These are phyloP conservation scores for Dissostichus mawsoni DNA, from an alignment of 2,113 vertebrate species.

Conservation along the genomic window DNA sequence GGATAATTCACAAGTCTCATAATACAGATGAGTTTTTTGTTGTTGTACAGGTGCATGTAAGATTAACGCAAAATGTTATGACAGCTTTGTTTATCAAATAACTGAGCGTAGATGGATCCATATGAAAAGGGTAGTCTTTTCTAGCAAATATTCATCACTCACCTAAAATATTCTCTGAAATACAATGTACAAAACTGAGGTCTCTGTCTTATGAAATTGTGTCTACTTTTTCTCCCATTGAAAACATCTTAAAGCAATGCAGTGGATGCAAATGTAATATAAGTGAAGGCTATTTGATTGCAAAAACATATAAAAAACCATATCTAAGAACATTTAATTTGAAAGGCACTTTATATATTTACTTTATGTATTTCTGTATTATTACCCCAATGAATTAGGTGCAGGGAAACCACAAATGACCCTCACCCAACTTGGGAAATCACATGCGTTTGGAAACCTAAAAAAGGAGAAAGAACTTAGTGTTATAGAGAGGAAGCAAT, in stretches of 20 bases:
- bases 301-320: background rate
- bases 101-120: background rate
- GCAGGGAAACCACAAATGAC: conserved; percentile 3
- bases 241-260: background rate
- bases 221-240: background rate
- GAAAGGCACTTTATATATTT: background rate
- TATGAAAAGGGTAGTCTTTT: conserved; percentile 10
- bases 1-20: conserved; percentile 27
- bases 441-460: conserved; percentile 32
- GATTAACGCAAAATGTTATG: conserved; percentile 25
- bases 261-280: background rate
- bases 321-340: background rate
- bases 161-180: conserved; percentile 2
- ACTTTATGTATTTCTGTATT: conserved; percentile 7
- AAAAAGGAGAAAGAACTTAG: background rate
- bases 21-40: conserved; percentile 20
- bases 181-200: background rate
- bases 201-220: background rate
- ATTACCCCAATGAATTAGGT: conserved; percentile 12
- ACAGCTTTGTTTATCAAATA: conserved; percentile 9
- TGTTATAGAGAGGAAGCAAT: conserved; percentile 20
- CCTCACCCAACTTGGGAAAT: conserved; percentile 38
- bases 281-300: background rate
- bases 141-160: conserved; percentile 3
- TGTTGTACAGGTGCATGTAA: conserved; percentile 16